Conservation (phyloP, 2,888 invertebrate genomes). For the Sussaba pulchella region DNA sequence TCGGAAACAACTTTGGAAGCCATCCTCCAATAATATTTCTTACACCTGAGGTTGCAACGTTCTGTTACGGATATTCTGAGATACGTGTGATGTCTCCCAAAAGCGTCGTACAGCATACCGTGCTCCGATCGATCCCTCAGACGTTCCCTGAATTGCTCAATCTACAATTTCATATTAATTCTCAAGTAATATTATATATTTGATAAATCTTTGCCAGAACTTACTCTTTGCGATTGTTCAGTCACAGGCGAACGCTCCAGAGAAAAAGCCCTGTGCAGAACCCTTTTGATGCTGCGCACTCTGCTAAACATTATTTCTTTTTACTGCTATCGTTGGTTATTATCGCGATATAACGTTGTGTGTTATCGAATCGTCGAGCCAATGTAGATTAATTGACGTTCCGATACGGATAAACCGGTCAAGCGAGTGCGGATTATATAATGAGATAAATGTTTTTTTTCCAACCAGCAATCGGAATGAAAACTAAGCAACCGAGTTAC, state of each 20-base stretch:
- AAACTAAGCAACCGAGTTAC: too few relatives aligned
- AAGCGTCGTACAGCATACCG: conserved; percentile 89
- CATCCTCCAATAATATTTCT: conserved; percentile 84
- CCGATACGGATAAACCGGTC: too few relatives aligned
- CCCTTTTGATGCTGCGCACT: conserved; percentile 25
- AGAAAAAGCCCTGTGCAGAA: conserved; percentile 46
- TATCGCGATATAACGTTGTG: conserved; percentile 15
- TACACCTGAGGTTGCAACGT: conserved; percentile 98
- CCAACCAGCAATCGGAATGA: too few relatives aligned
- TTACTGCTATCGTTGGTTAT: background rate
- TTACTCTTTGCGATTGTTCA: conserved; percentile 63
- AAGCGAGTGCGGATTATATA: too few relatives aligned
- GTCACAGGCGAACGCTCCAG: conserved; percentile 39
- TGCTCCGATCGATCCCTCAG: conserved; percentile 67
- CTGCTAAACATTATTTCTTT: conserved; percentile 50
- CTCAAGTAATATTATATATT: background rate
- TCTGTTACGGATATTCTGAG: conserved; percentile 98
- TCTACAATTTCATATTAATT: conserved; percentile 73
- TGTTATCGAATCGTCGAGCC: too few relatives aligned
- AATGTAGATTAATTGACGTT: too few relatives aligned
- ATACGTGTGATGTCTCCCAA: conserved; percentile 96
- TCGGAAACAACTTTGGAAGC: too few relatives aligned
- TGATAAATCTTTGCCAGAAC: background rate
- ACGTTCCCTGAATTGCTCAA: conserved; percentile 74
- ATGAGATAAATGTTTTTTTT: too few relatives aligned